Base-by-base conservation (phyloP, 2,113 vertebrate genomes). In the Corythornis madagascariensis region DNA sequence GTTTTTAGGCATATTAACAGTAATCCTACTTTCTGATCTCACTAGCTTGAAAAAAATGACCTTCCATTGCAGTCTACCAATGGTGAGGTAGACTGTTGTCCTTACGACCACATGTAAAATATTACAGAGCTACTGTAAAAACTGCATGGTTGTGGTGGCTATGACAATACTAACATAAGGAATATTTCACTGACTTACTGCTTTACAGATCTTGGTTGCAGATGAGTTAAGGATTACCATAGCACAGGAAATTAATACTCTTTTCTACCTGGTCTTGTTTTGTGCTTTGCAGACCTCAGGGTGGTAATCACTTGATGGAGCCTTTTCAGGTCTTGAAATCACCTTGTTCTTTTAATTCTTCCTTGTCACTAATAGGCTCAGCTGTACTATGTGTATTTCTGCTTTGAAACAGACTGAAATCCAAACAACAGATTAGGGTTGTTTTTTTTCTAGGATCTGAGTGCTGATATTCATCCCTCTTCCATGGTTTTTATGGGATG, bases 91-190 rank as follows among this genome's bases (percentile, higher is more conserved):
- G 35, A 45, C 7, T 17, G n/a, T 25, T 5, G 13, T 42, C 14
- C 10, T 82, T 42, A 81, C 17, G 38, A 83, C 28, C 2, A 65
- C 83, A 9, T 13, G 4, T 64, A 5, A 69, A 31, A 56, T 26
- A 63, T 16, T 38, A 33, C 7, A 40, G 10, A 59, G 3, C 24
- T 77, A 17, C n/a, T 16, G 59, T 64, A 16, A n/a, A 72, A 72
- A 28, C 10, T n/a, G 6, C 3, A 0, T 63, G 21, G 52, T 31
- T 57, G 16, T 43, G 25, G 22, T 52, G 19, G 3, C 43, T 60
- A 16, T 12, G 57, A 20, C 8, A 74, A 5, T 26, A 31, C 9
- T 31, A 47, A 64, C 8, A 5, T 35, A 50, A 55, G 24, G 17
- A 26, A 43, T 74, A 17, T 38, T 79, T 86, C 40, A 56, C 29